Evolutionary conservation across 2,888 invertebrate genomes (phyloP), one percentile per base, ranked within the genome.

Genomic region (Ectemnius continuus): DNA sequence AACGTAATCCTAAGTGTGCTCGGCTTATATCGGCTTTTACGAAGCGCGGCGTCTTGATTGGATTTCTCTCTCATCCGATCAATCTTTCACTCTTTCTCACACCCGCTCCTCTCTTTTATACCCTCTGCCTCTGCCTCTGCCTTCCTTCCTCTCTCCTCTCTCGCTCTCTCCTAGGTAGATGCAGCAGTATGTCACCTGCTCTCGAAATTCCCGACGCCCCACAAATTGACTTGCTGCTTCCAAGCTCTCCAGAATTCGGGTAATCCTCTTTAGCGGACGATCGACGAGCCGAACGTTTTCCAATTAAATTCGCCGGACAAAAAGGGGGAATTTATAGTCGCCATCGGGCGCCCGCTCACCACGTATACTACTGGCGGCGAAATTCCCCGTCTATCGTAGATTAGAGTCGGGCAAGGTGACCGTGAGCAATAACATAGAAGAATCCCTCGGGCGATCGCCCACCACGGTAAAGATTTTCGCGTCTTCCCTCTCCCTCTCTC

Each of bases 61-160:
- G 69, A 67, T 75, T 71, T 36, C 63, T 48, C 62, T 58, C 61
- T 62, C 47, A 46, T 69, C 70, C 75, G 78, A 76, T 67, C 61
- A 61, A 52, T 56, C 47, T 13, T 63, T 57, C 36, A 36, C 36
- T 36, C 36, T 36, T 36, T 36, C 36, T 36, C 36, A 36, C 36
- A 36, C 36, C 36, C 36, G 4, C 36, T 36, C 1, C 36, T 11
- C 36, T 36, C 36, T 36, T 36, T 36, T 36, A 36, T 11, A 6
- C 8, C 36, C 2, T 36, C 36, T 11, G 5, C 11, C 28, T 28
- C 28, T 5, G 28, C 3, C 28, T n/a, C n/a, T n/a, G n/a, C n/a
- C n/a, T n/a, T n/a, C n/a, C n/a, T n/a, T n/a, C n/a, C n/a, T n/a
- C n/a, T 28, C 28, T 28, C 3, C 3, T 28, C 28, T 23, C 23